phyloP scores from a whole-genome alignment of 2,888 invertebrate species.

The Caenorhabditis japonica region DNA sequence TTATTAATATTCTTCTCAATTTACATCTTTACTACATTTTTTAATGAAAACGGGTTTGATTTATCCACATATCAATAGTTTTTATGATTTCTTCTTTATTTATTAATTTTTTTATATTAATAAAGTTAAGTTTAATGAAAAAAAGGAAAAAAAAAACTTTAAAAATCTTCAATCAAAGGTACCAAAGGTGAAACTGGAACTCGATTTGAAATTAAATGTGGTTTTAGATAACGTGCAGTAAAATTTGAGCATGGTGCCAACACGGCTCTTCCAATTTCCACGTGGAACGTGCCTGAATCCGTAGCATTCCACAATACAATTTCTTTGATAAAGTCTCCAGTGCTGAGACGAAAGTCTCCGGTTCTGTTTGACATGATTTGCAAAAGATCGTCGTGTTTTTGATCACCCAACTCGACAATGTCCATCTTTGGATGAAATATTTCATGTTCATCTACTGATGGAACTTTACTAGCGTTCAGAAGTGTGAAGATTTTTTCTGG shows the following conservation, averaged over 20 bases:
- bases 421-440: conserved; percentile 47
- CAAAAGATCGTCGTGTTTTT: conserved; percentile 41
- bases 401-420: conserved; percentile 38
- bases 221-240: conserved; percentile 8
- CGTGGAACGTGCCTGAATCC: conserved; percentile 17
- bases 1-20: conserved; percentile 13
- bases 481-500: conserved; percentile 31
- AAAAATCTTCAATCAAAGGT: conserved; percentile 13
- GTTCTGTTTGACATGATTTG: conserved; percentile 43
- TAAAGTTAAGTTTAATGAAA: conserved; percentile 8
- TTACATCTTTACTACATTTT: not conserved
- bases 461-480: conserved; percentile 17
- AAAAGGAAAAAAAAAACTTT: no score
- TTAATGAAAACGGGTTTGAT: conserved; percentile 27
- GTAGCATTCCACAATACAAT: conserved; percentile 26
- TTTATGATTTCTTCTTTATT: not conserved
- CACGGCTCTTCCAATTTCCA: conserved; percentile 29
- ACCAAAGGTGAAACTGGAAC: conserved; percentile 17
- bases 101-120: not conserved
- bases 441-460: conserved; percentile 25
- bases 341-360: conserved; percentile 37
- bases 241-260: conserved; percentile 38
- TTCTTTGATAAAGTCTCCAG: conserved; percentile 48
- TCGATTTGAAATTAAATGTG: conserved; percentile 26
- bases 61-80: conserved; percentile 30